These are phyloP conservation scores for Boloria euphrosyne DNA, from an alignment of 2,888 invertebrate genomes.

Conservation along the genomic window DNA sequence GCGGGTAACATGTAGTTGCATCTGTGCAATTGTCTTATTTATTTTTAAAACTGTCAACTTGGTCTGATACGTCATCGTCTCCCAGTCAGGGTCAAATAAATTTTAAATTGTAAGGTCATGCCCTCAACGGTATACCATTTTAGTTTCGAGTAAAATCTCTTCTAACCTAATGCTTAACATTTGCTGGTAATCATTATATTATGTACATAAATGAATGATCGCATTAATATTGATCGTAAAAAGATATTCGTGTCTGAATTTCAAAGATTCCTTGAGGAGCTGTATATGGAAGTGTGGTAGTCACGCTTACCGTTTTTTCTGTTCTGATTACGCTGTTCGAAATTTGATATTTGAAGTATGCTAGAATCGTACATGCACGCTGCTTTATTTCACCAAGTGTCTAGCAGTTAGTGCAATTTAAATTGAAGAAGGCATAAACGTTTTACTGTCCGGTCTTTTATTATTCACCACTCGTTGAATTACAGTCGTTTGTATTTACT, in stretches of 20 bases:
- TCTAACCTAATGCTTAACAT: not conserved
- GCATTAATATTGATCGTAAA: not conserved
- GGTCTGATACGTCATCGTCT: slow-evolving; percentile 43
- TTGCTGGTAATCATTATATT: not conserved
- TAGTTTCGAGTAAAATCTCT: not conserved
- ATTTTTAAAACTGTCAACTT: slow-evolving; percentile 64
- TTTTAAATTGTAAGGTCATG: slow-evolving; percentile 43
- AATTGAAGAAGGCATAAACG: slow-evolving; percentile 58
- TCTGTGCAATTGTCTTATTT: slow-evolving; percentile 70
- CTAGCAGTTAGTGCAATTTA: slow-evolving; percentile 59
- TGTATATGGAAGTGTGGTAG: slow-evolving; percentile 32
- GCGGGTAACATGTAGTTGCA: slow-evolving; percentile 51
- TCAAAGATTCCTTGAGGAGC: slow-evolving; percentile 39
- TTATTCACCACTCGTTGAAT: slow-evolving; percentile 60
- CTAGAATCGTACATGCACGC: slow-evolving; percentile 25
- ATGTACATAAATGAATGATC: not conserved
- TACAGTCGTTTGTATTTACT: slow-evolving; percentile 52
- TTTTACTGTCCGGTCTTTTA: slow-evolving; percentile 58
- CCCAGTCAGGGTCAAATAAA: slow-evolving; percentile 45
- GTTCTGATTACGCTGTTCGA: slow-evolving; percentile 34
- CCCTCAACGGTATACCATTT: slow-evolving; percentile 33
- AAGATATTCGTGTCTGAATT: slow-evolving; percentile 24
- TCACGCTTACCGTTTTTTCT: slow-evolving; percentile 32
- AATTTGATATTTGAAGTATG: slow-evolving; percentile 24
- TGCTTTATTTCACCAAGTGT: slow-evolving; percentile 34